These are phyloP conservation scores for Coryphaenoides rupestris DNA, from an alignment of 2,113 vertebrate species.

Conservation along the genomic window DNA sequence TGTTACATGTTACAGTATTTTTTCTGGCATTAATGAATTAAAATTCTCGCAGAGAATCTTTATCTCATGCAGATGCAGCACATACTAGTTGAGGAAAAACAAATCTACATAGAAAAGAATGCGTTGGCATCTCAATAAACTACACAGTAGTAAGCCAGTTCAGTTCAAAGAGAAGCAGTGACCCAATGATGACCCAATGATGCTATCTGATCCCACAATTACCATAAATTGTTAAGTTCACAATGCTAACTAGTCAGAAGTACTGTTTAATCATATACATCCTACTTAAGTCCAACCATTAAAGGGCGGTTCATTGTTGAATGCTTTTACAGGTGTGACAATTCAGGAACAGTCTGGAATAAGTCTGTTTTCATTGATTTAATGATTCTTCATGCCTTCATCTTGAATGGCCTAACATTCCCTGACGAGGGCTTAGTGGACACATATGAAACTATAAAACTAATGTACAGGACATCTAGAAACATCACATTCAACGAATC, in stretches of 20 bases:
- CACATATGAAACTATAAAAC: conserved; percentile 49
- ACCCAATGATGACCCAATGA: conserved; percentile 60
- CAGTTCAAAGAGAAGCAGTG: conserved; percentile 52
- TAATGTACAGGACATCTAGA: conserved; percentile 59
- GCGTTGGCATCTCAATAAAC: conserved; percentile 64
- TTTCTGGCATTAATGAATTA: conserved; percentile 74
- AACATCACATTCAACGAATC: conserved; percentile 57
- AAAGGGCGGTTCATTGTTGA: conserved; percentile 30
- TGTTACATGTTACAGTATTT: conserved; percentile 53
- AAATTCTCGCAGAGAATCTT: conserved; percentile 91
- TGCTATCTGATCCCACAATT: conserved; percentile 51
- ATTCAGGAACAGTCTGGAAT: neutral
- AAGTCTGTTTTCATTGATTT: conserved; percentile 38
- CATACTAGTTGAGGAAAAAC: conserved; percentile 77
- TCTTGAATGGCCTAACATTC: conserved; percentile 25
- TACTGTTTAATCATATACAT: conserved; percentile 47
- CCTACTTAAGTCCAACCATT: conserved; percentile 9
- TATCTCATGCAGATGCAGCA: conserved; percentile 93
- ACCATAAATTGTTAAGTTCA: conserved; percentile 49
- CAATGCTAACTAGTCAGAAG: conserved; percentile 38
- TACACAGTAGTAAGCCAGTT: conserved; percentile 80
- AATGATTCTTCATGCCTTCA: conserved; percentile 31
- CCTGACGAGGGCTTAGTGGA: conserved; percentile 45
- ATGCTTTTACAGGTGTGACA: conserved; percentile 10
- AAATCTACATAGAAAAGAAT: conserved; percentile 40